Evolutionary conservation across 2,888 invertebrate genomes (phyloP).

Genomic region (Pyrocoelia pectoralis): DNA sequence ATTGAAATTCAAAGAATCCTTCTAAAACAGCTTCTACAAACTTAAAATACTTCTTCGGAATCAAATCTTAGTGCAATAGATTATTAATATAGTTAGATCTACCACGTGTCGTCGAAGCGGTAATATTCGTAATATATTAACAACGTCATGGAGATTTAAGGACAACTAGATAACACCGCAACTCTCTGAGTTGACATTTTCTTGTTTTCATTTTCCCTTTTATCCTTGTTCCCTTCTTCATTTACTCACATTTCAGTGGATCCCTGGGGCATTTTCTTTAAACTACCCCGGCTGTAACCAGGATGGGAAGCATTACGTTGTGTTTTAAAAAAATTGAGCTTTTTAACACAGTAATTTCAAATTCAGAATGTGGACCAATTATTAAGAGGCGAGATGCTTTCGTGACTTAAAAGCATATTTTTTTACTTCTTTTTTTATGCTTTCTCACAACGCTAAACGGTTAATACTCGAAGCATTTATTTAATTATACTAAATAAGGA

Average conservation of each 20-base stretch:
- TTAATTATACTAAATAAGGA: constrained; percentile 16
- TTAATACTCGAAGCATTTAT: constrained; percentile 15
- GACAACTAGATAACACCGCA: constrained; percentile 43
- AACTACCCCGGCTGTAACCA: constrained; percentile 28
- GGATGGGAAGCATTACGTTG: constrained; percentile 28
- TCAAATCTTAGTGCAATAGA: constrained; percentile 13
- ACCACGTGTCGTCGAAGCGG: too few species aligned
- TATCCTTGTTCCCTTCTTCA: constrained; percentile 44
- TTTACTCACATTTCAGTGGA: constrained; percentile 44
- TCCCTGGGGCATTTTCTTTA: constrained; percentile 31
- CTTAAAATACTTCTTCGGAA: constrained; percentile 15
- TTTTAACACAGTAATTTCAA: constrained; percentile 30
- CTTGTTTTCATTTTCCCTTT: constrained; percentile 46
- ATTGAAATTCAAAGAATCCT: constrained; percentile 17
- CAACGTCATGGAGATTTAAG: constrained; percentile 48
- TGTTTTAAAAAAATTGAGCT: constrained; percentile 27
- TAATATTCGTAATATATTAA: constrained; percentile 44
- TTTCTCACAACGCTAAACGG: constrained; percentile 13
- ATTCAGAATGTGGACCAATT: constrained; percentile 29
- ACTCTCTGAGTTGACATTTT: constrained; percentile 40
- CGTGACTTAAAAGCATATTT: constrained; percentile 13
- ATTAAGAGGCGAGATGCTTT: constrained; percentile 23
- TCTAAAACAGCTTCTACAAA: constrained; percentile 6
- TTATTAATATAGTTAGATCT: constrained; percentile 41
- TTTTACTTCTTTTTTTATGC: constrained; percentile 10